These are phyloP conservation scores for Ruditapes philippinarum DNA, from an alignment of 1,140 invertebrate genomes.

Conservation along the genomic window DNA sequence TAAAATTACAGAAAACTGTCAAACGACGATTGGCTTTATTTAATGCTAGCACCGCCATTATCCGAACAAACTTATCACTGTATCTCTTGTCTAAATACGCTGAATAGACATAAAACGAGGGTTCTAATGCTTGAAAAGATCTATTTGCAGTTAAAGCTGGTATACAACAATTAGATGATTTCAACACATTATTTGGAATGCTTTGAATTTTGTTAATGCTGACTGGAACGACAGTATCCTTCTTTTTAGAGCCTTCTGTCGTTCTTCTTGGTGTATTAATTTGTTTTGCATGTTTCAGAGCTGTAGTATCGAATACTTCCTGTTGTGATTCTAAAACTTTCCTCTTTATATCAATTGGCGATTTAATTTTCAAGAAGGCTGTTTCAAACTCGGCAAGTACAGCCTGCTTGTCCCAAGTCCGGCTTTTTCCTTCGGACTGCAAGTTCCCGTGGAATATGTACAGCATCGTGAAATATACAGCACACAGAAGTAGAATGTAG, in stretches of 20 bases:
- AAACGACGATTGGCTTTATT: slow-evolving; percentile 59
- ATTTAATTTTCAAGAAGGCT: background rate
- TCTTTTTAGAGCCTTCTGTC: no score
- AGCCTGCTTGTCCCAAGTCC: background rate
- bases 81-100: slow-evolving; percentile 72
- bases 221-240: background rate
- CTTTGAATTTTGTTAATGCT: background rate
- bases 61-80: slow-evolving; percentile 43
- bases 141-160: slow-evolving; percentile 13
- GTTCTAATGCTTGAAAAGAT: slow-evolving; percentile 59
- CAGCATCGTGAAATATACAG: slow-evolving; percentile 69
- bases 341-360: slow-evolving; percentile 6
- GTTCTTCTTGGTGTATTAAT: no score
- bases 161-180: slow-evolving; percentile 9
- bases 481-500: slow-evolving; percentile 68
- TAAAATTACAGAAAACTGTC: slow-evolving; percentile 67
- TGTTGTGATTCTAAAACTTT: slow-evolving; percentile 5
- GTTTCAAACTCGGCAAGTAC: background rate
- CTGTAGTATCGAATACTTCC: background rate
- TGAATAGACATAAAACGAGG: slow-evolving; percentile 73
- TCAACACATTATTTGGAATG: background rate
- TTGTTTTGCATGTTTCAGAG: background rate
- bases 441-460: slow-evolving; percentile 75
- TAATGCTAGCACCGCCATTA: slow-evolving; percentile 69
- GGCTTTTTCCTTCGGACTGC: slow-evolving; percentile 62